phyloP scores from a whole-genome alignment of 2,888 invertebrate genomes.

The Acleris literana region DNA sequence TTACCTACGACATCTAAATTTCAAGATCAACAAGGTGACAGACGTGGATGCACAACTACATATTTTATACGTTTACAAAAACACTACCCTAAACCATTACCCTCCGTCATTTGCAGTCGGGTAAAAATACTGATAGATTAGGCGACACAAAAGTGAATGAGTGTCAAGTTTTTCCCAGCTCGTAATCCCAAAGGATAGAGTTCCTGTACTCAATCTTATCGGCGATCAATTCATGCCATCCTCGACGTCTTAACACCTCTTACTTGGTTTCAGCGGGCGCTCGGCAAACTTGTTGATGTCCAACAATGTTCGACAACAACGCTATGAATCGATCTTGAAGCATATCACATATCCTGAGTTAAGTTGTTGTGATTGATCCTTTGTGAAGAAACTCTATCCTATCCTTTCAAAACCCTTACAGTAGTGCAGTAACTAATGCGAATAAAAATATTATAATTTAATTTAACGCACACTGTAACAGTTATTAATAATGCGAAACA shows the following conservation, averaged over 20 bases:
- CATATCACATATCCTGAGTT: constrained; percentile 22
- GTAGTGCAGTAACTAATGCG: neutral
- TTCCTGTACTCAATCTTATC: constrained; percentile 59
- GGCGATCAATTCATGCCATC: constrained; percentile 58
- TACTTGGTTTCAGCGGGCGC: constrained; percentile 37
- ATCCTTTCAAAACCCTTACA: neutral
- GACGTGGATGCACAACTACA: no score
- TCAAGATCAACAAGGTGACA: no score
- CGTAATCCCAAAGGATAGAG: constrained; percentile 62
- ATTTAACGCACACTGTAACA: neutral
- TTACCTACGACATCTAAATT: no score
- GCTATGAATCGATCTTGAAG: constrained; percentile 19
- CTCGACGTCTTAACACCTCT: constrained; percentile 59
- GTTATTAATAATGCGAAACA: neutral
- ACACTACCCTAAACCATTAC: no score
- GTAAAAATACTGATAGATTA: constrained; percentile 55
- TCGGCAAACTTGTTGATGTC: constrained; percentile 36
- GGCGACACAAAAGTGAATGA: constrained; percentile 56
- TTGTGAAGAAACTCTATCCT: constrained; percentile 8
- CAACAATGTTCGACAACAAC: constrained; percentile 20
- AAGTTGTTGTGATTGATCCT: constrained; percentile 20
- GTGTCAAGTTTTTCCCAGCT: constrained; percentile 54
- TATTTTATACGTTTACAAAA: no score
- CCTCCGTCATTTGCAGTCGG: no score
- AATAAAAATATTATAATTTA: neutral